Base-by-base conservation (phyloP, 2,888 invertebrate genomes). In the Hypomecis atomaria region DNA sequence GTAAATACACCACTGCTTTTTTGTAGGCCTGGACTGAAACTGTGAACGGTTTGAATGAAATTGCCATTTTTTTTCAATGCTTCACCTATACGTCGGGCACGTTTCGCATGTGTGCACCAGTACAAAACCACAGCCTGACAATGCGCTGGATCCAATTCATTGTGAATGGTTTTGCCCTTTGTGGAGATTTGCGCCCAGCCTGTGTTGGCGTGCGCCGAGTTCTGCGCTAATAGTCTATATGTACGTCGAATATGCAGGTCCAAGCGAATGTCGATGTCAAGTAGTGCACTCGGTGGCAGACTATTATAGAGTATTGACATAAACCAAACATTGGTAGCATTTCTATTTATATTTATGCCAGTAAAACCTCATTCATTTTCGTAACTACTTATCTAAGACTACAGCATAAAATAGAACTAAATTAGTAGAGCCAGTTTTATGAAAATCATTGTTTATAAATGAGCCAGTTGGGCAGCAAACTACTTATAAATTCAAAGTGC, bases 71-170 rank as follows among this genome's bases (percentile, higher is more conserved):
- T 0, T n/a, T 48, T 36, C n/a, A 13, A 38, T 6, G 2, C 10
- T 40, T 33, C 42, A 36, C 42, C 44, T 45, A 38, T 11, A 23
- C 6, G 23, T 6, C 44, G 38, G 11, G 10, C 38, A 38, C 11
- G 44, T 45, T 33, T 40, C 53, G 53, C 53, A 53, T 34, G 59
- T 38, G 11, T 47, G 37, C 59, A 34, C 13, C 43, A 9, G 5
- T 38, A 45, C 38, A 60, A 60, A 47, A 53, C 47, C 59, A 34
- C 50, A 44, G 58, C 37, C 23, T 53, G 59, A 53, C 52, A 52
- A 11, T 38, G n/a, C 11, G 38, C 38, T 6, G 23, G 13, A 38
- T 8, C 33, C 23, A 9, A 38, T 45, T 44, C 52, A 44, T 45
- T 23, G 47, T 38, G 40, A 60, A 34, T 53, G 47, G 53, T 60